Percentiles rank a stretch among this genome's conserved stretches.
Conservation (phyloP, 2,888 invertebrate species). For the Spisula subtruncata region DNA sequence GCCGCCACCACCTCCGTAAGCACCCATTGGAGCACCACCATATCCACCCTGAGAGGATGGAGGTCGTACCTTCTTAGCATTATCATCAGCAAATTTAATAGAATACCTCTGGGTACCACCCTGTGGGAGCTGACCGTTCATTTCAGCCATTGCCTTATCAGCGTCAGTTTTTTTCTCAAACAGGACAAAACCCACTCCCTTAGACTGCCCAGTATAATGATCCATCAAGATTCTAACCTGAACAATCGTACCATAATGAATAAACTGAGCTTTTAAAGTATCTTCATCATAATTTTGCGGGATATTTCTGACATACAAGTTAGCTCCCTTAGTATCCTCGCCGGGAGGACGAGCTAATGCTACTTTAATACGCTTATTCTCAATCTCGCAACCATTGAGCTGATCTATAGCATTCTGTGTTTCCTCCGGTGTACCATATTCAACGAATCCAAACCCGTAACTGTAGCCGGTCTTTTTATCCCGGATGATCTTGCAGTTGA, state of each 20-base stretch:
- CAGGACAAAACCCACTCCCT: conserved; percentile 95
- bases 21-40: conserved; percentile 45
- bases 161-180: conserved; percentile 96
- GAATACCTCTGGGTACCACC: conserved; percentile 94
- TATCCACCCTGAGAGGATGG: conserved; percentile 61
- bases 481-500: conserved; percentile 93
- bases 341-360: conserved; percentile 97
- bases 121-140: conserved; percentile 94
- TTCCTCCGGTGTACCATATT: conserved; percentile 95
- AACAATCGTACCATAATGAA: conserved; percentile 95
- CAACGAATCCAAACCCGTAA: conserved; percentile 98
- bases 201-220: conserved; percentile 94
- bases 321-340: conserved; percentile 97
- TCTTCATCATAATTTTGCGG: conserved; percentile 91
- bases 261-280: conserved; percentile 94
- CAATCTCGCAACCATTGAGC: conserved; percentile 95
- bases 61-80: conserved; percentile 87
- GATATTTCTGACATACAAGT: conserved; percentile 97
- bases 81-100: conserved; percentile 95
- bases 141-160: conserved; percentile 94
- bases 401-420: conserved; percentile 95
- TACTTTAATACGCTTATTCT: conserved; percentile 97
- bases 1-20: conserved; percentile 36
- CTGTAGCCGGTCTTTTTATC: conserved; percentile 94
- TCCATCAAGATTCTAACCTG: conserved; percentile 96